Evolutionary conservation across 2,113 vertebrate species (phyloP).

Genomic region (Poeciliopsis turrubarensis): DNA sequence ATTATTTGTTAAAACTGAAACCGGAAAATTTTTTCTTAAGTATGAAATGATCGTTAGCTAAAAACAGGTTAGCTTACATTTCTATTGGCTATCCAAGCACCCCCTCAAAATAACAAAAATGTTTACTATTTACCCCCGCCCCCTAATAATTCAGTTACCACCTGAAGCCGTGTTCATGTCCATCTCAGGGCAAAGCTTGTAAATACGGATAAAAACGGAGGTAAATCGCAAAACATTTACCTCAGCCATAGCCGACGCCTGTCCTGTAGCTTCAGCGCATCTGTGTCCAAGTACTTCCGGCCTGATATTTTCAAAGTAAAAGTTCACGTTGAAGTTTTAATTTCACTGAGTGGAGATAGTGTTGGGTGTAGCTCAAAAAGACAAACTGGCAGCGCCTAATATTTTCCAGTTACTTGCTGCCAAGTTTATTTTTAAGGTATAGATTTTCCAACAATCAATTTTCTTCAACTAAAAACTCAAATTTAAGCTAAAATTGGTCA

Average conservation of each 20-base stretch:
- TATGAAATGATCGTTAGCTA: constrained; percentile 24
- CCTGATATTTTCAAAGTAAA: constrained; percentile 17
- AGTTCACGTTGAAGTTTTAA: background rate
- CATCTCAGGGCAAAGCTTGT: background rate
- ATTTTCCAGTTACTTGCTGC: no score
- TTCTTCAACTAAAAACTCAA: background rate
- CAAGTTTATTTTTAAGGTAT: no score
- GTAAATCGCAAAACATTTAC: constrained; percentile 29
- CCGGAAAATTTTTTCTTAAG: background rate
- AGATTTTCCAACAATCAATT: background rate
- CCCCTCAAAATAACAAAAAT: background rate
- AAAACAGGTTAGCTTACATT: constrained; percentile 39
- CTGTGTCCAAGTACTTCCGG: constrained; percentile 25
- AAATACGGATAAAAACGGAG: background rate
- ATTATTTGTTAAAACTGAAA: background rate
- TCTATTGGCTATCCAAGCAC: background rate
- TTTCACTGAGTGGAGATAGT: no score
- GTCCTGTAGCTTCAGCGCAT: background rate
- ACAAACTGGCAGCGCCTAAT: background rate
- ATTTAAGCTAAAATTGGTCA: background rate
- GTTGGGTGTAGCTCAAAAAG: no score
- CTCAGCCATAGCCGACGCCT: constrained; percentile 72
- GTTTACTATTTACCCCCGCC: no score
- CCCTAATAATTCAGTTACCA: background rate
- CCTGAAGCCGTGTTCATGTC: rapidly evolving